Percentiles rank a stretch among this genome's conserved stretches.
Evolutionary conservation across 2,888 invertebrate genomes (phyloP).

Genomic region (Eupithecia insigniata): DNA sequence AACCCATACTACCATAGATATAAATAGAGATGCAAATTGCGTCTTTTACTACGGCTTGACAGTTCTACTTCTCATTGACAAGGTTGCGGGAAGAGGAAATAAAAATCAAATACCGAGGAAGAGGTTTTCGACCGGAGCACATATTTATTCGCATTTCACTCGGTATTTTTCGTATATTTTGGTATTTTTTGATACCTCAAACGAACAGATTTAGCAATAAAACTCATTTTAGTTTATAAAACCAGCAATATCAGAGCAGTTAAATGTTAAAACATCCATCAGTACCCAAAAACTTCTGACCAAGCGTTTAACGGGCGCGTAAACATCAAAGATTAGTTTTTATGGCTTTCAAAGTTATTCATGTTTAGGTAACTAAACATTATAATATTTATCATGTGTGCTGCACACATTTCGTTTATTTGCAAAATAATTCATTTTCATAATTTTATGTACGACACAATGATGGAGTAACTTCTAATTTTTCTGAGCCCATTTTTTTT

Average conservation of each 20-base stretch:
- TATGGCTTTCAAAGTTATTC: constrained; percentile 12
- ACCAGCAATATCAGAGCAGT: constrained; percentile 4
- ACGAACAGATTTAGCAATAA: neutral
- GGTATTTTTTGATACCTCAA: neutral
- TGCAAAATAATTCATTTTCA: neutral
- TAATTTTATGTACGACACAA: neutral
- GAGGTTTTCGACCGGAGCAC: neutral
- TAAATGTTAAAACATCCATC: constrained; percentile 9
- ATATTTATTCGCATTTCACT: neutral
- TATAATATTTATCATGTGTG: constrained; percentile 2
- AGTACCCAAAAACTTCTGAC: constrained; percentile 11
- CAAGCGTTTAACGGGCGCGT: constrained; percentile 16
- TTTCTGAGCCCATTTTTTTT: neutral
- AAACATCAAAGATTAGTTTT: constrained; percentile 29
- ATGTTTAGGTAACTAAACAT: neutral
- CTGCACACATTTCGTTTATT: neutral
- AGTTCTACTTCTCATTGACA: neutral
- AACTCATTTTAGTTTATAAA: constrained; percentile 9
- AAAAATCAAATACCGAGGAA: neutral
- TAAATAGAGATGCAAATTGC: neutral
- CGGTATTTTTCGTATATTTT: neutral
- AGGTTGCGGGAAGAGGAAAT: neutral
- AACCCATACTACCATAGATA: neutral
- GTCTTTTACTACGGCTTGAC: neutral
- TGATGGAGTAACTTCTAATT: neutral